Base-by-base conservation (phyloP, 23 tunicate genomes). In the Ascidia mentula region DNA sequence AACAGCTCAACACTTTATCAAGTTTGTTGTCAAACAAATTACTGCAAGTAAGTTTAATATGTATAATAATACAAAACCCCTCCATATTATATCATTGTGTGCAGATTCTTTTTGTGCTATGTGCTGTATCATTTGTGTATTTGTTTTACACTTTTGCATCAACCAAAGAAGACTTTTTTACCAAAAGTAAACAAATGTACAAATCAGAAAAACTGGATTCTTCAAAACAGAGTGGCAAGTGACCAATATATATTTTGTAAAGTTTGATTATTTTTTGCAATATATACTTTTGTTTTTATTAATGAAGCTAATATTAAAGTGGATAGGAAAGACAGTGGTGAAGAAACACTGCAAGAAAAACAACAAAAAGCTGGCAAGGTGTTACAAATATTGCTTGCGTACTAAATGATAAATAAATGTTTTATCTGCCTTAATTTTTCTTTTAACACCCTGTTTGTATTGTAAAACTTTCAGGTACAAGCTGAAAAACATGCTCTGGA, bases 401-500 rank as follows among this genome's bases (percentile, higher is more conserved):
- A n/a, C n/a, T n/a, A n/a, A n/a, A n/a, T n/a, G n/a, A n/a, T n/a
- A n/a, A n/a, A n/a, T n/a, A n/a, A n/a, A n/a, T n/a, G n/a, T n/a
- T n/a, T n/a, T n/a, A n/a, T n/a, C n/a, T n/a, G n/a, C n/a, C 18
- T 17, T 45, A 45, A 45, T 45, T 70, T 46, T 72, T 7, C 20
- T 33, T n/a, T n/a, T n/a, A n/a, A n/a, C n/a, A n/a, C n/a, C n/a
- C n/a, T n/a, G n/a, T n/a, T n/a, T n/a, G n/a, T n/a, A n/a, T n/a
- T n/a, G n/a, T n/a, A n/a, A n/a, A n/a, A n/a, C n/a, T 65, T 53
- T 26, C 32, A 85, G 78, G 60, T 69, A 22, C 90, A 91, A 78
- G 86, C 97, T 20, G 46, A 61, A 12, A 86, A 86, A 76, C 97
- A 91, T 78, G 83, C 90, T 18, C 80, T 82, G 26, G 97, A 91